Evolutionary conservation across 2,113 vertebrate genomes (phyloP), one percentile per base, ranked within the genome.

Genomic region (Corythoichthys intestinalis): DNA sequence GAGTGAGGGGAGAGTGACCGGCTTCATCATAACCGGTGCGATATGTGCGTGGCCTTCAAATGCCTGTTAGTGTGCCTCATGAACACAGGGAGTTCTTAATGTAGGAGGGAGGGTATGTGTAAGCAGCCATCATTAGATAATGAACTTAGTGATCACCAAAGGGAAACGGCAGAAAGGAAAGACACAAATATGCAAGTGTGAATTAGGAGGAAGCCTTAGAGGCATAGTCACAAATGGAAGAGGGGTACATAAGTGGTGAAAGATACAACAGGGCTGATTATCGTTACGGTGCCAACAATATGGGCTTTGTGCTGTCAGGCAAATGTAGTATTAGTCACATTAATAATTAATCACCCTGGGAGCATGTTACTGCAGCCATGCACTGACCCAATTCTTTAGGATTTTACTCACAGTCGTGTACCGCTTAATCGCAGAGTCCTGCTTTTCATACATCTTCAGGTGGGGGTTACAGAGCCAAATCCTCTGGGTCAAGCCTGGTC

Each of bases 251-350:
- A 47, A 41, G 74, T 75, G 70, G 76, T 82, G 73, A 82, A 85
- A 80, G 66, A 86, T 73, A 70, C 67, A 82, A 70, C 57, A 79
- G 56, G 72, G 56, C 76, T 85, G 80, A 87, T 85, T 88, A 86
- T 83, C 82, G 78, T 83, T 82, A 74, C 83, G 87, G 78, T 84
- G 76, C 86, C 85, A 80, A 79, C 81, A 82, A 82, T 83, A 76
- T 85, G 85, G 79, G 87, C 86, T 75, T 77, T 65, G 70, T 77
- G 83, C 87, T 90, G 75, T 78, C 83, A 88, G 87, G 85, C 80
- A 90, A 91, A 91, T 91, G 83, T 85, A 88, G 87, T 86, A 91
- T 93, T 92, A 90, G 87, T 91, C 88, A 91, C 86, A 88, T 92
- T 74, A 92, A 92, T 92, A 92, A 91, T 93, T 87, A 92, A 92